Percentiles rank a stretch among this genome's conserved stretches.
Conservation (phyloP, 92 coral and sea anemone genomes). For the Phenganax stokvisi region DNA sequence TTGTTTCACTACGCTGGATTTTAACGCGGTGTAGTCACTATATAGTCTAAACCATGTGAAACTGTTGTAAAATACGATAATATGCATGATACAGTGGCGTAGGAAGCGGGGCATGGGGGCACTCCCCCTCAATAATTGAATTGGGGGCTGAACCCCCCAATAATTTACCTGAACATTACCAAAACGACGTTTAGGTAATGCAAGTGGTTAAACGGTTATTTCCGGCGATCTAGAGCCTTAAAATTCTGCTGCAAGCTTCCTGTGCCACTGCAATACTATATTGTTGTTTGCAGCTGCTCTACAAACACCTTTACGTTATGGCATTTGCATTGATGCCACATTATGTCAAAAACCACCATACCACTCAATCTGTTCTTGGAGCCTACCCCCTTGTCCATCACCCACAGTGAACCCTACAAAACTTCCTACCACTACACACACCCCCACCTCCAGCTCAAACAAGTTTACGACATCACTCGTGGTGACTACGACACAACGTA, state of each 20-base stretch:
- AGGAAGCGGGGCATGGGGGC: too few relatives aligned
- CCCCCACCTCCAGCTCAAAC: background rate
- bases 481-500: background rate
- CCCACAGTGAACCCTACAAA: background rate
- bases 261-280: too few relatives aligned
- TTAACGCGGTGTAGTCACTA: too few relatives aligned
- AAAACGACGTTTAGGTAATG: too few relatives aligned
- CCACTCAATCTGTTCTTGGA: constrained; percentile 12
- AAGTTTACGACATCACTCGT: constrained; percentile 39
- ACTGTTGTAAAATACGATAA: too few relatives aligned
- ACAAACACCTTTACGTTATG: background rate
- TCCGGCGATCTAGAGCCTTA: background rate
- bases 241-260: background rate
- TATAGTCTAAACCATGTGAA: too few relatives aligned
- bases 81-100: too few relatives aligned
- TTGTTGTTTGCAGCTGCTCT: background rate
- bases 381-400: constrained; percentile 25
- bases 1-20: too few relatives aligned
- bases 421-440: background rate
- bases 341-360: constrained; percentile 25
- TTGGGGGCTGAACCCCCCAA: too few relatives aligned
- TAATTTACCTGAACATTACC: too few relatives aligned
- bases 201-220: too few relatives aligned
- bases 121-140: too few relatives aligned
- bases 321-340: constrained; percentile 30